Percentiles rank a stretch among this genome's conserved stretches.
Evolutionary conservation across 2,797 vertebrate species (phyloP).

Genomic region (Orientallactaga sibirica): DNA sequence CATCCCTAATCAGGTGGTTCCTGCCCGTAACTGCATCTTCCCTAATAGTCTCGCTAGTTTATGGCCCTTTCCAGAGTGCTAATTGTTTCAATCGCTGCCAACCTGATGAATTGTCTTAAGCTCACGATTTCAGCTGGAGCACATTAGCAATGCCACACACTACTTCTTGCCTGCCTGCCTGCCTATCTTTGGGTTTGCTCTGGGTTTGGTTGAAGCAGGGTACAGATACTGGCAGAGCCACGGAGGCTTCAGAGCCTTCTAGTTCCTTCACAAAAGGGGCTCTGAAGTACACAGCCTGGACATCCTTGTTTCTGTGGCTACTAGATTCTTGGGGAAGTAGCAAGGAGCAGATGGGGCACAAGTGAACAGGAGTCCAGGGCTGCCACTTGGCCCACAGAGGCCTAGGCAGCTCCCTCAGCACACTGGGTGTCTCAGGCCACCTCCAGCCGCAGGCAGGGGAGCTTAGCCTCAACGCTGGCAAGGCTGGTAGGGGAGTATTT

Average conservation of each 20-base stretch:
- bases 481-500: not conserved
- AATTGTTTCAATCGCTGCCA: constrained; percentile 77
- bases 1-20: constrained; percentile 78
- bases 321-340: constrained; percentile 5
- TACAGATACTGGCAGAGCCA: not conserved
- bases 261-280: not conserved
- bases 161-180: constrained; percentile 56
- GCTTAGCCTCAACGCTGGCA: not conserved
- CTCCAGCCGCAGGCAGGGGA: not conserved
- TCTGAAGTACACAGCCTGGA: not conserved
- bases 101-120: constrained; percentile 76
- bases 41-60: constrained; percentile 64
- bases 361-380: not conserved
- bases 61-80: constrained; percentile 71
- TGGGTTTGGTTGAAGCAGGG: not conserved
- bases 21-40: constrained; percentile 73
- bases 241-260: not conserved
- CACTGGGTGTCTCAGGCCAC: not conserved
- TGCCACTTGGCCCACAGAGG: not conserved
- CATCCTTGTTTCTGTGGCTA: constrained; percentile 16
- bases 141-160: constrained; percentile 44
- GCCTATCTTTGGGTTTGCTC: constrained; percentile 44
- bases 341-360: not conserved
- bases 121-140: constrained; percentile 29
- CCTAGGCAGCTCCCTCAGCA: constrained; percentile 5